Base-by-base conservation (phyloP, 2,113 vertebrate species). In the Lichenostomus cassidix region DNA sequence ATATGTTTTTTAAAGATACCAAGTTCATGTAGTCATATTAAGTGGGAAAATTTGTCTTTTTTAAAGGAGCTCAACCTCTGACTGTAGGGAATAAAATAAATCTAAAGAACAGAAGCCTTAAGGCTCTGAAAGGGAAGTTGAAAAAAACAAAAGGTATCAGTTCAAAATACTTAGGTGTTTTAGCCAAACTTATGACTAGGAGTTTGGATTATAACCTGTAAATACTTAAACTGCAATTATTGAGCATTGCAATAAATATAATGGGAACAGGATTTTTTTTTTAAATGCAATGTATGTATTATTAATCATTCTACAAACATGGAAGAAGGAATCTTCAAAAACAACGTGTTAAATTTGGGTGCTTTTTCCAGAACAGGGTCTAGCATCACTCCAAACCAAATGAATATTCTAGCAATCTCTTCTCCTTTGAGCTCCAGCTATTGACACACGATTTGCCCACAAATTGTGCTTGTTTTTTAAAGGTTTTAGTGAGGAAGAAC, bases 401-500 rank as follows among this genome's bases (percentile, higher is more conserved):
- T 58, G 44, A 82, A 35, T 69, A 86, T 85, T 90, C 60, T 58
- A 39, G 35, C 7, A 60, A 76, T 46, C 46, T 46, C 70, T 74
- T 21, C 20, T 87, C 29, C 58, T 91, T 65, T 52, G 49, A 95
- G 44, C 58, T 91, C 12, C 55, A 67, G 47, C 64, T 78, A 85
- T 47, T 44, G 24, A 22, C 59, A 44, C 5, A 47, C 90, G 78
- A 96, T 94, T 92, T 87, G 52, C n/a, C 94, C 96, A 92, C 89
- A 91, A 91, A 96, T 53, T 86, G 19, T 79, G 82, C 94, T 95
- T 96, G 77, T 97, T 95, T 97, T 95, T 47, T 79, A 90, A 83
- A 82, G 42, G 13, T 78, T 75, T 82, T 82, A 78, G 44, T 64
- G 86, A 90, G 68, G 78, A 89, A 83, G 52, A 88, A 53, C 60